These are phyloP conservation scores for Alligator mississippiensis DNA, from an alignment of 2,113 vertebrate genomes.

Conservation along the genomic window DNA sequence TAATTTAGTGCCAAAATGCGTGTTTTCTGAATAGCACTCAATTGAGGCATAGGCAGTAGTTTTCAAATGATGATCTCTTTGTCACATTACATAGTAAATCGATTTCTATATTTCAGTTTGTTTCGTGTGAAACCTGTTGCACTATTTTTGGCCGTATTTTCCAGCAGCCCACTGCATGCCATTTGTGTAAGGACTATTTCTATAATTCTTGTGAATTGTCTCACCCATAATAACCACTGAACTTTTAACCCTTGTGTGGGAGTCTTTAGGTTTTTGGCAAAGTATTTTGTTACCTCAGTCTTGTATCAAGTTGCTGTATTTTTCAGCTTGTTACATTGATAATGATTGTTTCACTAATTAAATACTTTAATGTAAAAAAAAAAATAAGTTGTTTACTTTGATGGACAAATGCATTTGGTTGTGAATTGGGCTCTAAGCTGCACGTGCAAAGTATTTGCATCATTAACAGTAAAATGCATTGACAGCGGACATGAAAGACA, in stretches of 20 bases:
- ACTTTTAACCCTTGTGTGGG: slow-evolving; percentile 55
- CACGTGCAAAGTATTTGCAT: slow-evolving; percentile 25
- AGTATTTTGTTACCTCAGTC: slow-evolving; percentile 88
- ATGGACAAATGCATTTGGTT: slow-evolving; percentile 73
- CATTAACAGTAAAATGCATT: slow-evolving; percentile 55
- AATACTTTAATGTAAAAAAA: slow-evolving; percentile 79
- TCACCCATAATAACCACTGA: slow-evolving; percentile 67
- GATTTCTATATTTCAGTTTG: slow-evolving; percentile 68
- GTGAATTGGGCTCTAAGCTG: slow-evolving; percentile 57
- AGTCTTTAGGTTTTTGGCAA: slow-evolving; percentile 79
- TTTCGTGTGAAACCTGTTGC: slow-evolving; percentile 76
- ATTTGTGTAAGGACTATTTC: slow-evolving; percentile 74
- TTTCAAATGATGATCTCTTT: slow-evolving; percentile 61
- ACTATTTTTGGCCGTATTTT: slow-evolving; percentile 67
- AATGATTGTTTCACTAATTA: slow-evolving; percentile 82
- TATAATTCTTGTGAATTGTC: slow-evolving; percentile 74
- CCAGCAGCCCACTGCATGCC: slow-evolving; percentile 79
- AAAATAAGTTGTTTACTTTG: slow-evolving; percentile 74
- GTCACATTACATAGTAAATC: slow-evolving; percentile 65
- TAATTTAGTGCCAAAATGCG: slow-evolving; percentile 81
- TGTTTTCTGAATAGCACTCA: slow-evolving; percentile 78
- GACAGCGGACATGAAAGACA: slow-evolving; percentile 10
- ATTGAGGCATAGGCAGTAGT: slow-evolving; percentile 69
- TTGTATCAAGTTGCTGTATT: slow-evolving; percentile 84
- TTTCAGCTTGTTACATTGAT: slow-evolving; percentile 85